A percentile compares a stretch with the other conserved stretches of the same genome.
phyloP scores from a whole-genome alignment of 2,113 vertebrate species.

The Campylomormyrus tamandua region DNA sequence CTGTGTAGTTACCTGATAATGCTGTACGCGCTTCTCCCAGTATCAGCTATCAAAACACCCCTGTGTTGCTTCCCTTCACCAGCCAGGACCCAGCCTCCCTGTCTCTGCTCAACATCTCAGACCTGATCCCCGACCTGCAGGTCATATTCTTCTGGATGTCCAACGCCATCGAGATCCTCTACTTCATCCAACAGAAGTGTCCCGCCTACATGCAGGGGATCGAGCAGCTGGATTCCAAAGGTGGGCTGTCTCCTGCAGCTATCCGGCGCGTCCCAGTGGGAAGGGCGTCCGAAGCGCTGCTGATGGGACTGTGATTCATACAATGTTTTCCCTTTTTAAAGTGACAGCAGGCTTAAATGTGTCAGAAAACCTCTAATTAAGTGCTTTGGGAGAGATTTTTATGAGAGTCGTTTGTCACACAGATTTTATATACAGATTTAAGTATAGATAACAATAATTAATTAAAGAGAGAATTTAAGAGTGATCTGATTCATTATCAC shows the following conservation, averaged over 20 bases:
- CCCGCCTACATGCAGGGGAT: constrained; percentile 82
- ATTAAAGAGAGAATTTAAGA: not conserved
- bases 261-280: not conserved
- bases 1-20: not conserved
- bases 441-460: not conserved
- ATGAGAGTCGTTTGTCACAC: not conserved
- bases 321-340: not conserved
- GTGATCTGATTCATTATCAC: not conserved
- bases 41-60: not conserved
- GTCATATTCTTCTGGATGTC: constrained; percentile 96
- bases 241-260: constrained; percentile 13
- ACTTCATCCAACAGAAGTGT: constrained; percentile 86
- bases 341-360: not conserved
- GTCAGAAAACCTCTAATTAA: constrained; percentile 10
- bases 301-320: not conserved
- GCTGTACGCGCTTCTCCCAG: not conserved
- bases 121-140: constrained; percentile 83
- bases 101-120: constrained; percentile 71
- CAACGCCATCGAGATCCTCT: constrained; percentile 86
- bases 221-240: constrained; percentile 73
- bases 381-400: not conserved
- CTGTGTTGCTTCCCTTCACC: constrained; percentile 25
- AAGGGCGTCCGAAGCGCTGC: not conserved
- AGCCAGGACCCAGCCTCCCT: constrained; percentile 79
- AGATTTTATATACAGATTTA: not conserved